Conservation (phyloP, 2,113 vertebrate species). For the Sylvia atricapilla region DNA sequence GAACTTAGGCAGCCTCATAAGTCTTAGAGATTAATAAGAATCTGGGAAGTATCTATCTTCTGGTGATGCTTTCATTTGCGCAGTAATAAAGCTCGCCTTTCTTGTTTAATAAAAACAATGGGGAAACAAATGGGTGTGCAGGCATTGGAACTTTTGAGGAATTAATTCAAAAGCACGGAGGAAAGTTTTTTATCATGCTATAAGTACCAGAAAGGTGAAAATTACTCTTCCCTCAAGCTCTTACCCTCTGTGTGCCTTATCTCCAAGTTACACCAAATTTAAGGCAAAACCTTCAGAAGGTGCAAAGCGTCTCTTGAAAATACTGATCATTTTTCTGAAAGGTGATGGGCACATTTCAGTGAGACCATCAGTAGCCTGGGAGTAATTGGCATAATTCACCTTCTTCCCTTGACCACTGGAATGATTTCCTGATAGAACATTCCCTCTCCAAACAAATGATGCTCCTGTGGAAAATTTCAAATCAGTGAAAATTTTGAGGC, state of each 20-base stretch:
- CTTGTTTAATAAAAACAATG: constrained; percentile 85
- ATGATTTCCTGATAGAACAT: neutral
- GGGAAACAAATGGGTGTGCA: constrained; percentile 81
- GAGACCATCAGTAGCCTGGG: neutral
- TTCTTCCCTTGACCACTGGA: neutral
- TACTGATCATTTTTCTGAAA: neutral
- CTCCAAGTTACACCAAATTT: neutral
- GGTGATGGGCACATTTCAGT: neutral
- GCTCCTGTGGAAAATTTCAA: neutral
- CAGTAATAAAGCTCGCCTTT: constrained; percentile 82
- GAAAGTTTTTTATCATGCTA: constrained; percentile 74
- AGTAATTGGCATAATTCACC: neutral
- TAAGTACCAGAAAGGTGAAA: constrained; percentile 61
- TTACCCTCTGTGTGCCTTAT: constrained; percentile 35
- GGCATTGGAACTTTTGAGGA: constrained; percentile 80
- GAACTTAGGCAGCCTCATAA: constrained; percentile 77
- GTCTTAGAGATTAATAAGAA: constrained; percentile 84
- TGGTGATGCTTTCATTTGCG: constrained; percentile 80
- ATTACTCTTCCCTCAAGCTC: constrained; percentile 48
- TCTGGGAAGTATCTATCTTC: constrained; percentile 80
- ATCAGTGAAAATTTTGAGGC: neutral
- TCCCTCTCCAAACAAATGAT: neutral
- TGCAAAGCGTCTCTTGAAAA: neutral
- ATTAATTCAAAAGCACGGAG: constrained; percentile 76
- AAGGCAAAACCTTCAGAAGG: neutral